A percentile compares a stretch with the other conserved stretches of the same genome.
Evolutionary conservation across 2,888 invertebrate species (phyloP).

Genomic region (Amphipoea lucens): DNA sequence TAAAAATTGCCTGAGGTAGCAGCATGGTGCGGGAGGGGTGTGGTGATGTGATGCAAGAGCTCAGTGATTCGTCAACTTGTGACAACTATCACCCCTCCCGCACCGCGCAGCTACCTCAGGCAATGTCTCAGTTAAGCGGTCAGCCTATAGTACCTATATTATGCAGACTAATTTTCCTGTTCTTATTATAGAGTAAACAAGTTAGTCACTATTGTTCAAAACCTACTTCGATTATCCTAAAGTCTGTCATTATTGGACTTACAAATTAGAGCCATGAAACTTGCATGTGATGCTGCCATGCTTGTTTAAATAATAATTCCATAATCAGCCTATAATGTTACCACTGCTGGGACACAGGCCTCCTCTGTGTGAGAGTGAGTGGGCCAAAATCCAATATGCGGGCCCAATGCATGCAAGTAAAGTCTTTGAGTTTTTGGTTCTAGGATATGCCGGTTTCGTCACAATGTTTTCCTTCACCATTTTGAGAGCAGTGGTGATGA

Average conservation of each 20-base stretch:
- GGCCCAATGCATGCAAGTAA: background rate
- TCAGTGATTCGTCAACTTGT: too few relatives aligned
- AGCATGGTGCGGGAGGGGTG: too few relatives aligned
- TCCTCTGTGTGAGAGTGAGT: background rate
- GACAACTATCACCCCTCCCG: too few relatives aligned
- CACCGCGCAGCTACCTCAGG: too few relatives aligned
- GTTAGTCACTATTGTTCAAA: background rate
- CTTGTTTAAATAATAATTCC: background rate
- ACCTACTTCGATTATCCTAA: background rate
- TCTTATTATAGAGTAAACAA: background rate
- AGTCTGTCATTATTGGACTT: background rate
- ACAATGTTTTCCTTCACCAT: background rate
- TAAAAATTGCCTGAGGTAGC: too few relatives aligned
- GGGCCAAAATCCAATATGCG: background rate
- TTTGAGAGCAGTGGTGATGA: background rate
- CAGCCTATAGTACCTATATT: background rate
- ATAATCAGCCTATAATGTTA: too few relatives aligned
- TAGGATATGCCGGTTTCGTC: too few relatives aligned
- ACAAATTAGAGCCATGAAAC: background rate
- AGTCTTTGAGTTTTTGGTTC: background rate
- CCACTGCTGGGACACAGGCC: too few relatives aligned
- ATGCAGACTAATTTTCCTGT: conserved; percentile 9
- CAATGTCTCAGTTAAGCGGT: too few relatives aligned
- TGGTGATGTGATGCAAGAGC: too few relatives aligned
- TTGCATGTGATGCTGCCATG: background rate